Evolutionary conservation across 2,888 invertebrate species (phyloP).

Genomic region (Azorinus chamasolen): DNA sequence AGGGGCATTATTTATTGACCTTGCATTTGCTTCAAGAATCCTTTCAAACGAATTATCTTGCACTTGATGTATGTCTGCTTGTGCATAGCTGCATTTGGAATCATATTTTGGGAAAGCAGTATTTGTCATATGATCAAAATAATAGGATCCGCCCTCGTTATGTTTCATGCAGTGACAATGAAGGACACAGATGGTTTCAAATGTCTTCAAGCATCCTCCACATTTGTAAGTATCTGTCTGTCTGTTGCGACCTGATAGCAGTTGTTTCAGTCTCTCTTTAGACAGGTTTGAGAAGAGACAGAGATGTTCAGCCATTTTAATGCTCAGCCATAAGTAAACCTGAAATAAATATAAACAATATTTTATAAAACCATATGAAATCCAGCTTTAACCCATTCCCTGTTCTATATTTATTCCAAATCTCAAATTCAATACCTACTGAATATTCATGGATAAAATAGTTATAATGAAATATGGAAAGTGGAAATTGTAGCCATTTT

Average conservation of each 20-base stretch:
- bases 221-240: slow-evolving; percentile 14
- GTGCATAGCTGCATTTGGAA: slow-evolving; percentile 33
- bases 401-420: too few species aligned
- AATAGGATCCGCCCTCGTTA: slow-evolving; percentile 45
- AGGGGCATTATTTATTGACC: background rate
- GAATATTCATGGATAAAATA: too few species aligned
- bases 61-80: background rate
- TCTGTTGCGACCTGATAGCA: background rate
- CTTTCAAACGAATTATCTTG: background rate
- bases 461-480: too few species aligned
- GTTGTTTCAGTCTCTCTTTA: slow-evolving; percentile 11
- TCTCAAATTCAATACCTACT: too few species aligned
- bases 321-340: too few species aligned
- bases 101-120: slow-evolving; percentile 52
- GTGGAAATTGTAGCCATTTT: too few species aligned
- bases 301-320: too few species aligned
- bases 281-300: too few species aligned
- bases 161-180: slow-evolving; percentile 45
- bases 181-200: slow-evolving; percentile 41
- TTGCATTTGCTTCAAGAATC: background rate
- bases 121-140: slow-evolving; percentile 45
- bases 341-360: too few species aligned
- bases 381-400: too few species aligned
- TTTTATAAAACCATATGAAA: too few species aligned
- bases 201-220: slow-evolving; percentile 36